Evolutionary conservation across 2,797 vertebrate species (phyloP), one percentile per base, ranked within the genome.

Genomic region (Numenius phaeopus): DNA sequence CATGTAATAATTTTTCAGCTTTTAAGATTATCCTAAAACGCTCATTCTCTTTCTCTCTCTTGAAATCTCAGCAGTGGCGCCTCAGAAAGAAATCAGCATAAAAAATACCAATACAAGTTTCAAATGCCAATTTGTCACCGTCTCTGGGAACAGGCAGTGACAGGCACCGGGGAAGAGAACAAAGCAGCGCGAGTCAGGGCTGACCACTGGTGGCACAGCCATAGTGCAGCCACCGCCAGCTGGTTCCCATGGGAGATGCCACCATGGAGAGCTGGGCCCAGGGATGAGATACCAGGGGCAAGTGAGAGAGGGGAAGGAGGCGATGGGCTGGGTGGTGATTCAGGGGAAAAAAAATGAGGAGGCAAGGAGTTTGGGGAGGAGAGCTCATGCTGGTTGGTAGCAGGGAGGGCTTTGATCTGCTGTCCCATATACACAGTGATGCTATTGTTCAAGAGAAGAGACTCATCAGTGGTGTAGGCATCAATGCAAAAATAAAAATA

Each of bases 1-100:
- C 97, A 97, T 79, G 77, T 97, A 98, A 97, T 97, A 95, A 96
- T 97, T 97, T 97, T 96, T 97, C 70, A 95, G 71, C 97, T 98
- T 97, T 98, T 97, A 98, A 98, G 97, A 98, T 98, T 97, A 98
- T 94, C 96, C 96, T 94, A 94, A 98, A 98, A 95, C 72, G 92
- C 93, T 98, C 90, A 65, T 92, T 95, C 95, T 87, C 93, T 62
- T 92, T 93, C 81, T 83, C 81, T 84, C 91, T 83, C 92, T 96
- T 39, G 30, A 94, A 94, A 93, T 92, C 94, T 96, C 96, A 50
- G 70, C 90, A 67, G 91, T 92, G 44, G 84, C 80, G 91, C 80
- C 86, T 91, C 88, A 7, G 73, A 85, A 81, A 93, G 91, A 92
- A 96, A 97, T 88, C 86, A 73, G 88, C 90, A 80, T 82, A 65